Base-by-base conservation (phyloP, 2,888 invertebrate species). In the Acanthosepion esculentum region DNA sequence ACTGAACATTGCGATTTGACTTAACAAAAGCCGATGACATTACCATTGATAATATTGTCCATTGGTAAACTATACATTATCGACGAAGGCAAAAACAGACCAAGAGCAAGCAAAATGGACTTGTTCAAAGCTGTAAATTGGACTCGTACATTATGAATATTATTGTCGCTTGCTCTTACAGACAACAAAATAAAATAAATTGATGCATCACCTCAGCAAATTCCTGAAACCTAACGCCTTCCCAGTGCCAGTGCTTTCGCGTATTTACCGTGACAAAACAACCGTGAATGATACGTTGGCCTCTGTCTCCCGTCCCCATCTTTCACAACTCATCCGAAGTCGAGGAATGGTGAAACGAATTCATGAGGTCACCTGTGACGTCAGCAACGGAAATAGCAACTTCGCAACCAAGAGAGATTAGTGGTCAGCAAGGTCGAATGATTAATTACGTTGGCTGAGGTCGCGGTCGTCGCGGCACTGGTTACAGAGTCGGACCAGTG, bases 331-430 rank as follows among this genome's bases (percentile, higher is more conserved):
- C 78, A 59, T 59, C 59, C 23, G 59, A 59, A 59, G 33, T 48
- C 92, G 18, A n/a, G 18, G 33, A n/a, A n/a, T 10, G n/a, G 50
- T 29, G 50, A n/a, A 50, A 93, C 48, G 93, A 93, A 93, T 93
- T 50, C 50, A n/a, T 93, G 29, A n/a, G 48, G 93, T 93, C 93
- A 93, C 41, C 93, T 53, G 93, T 93, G 93, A 93, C 93, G 93
- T 93, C 93, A 93, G 48, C 93, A 50, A 15, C 50, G 93, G 93
- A 93, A 93, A 93, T 93, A 93, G 78, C 78, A 78, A n/a, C 12
- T 18, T 78, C 78, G 78, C 15, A 78, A 15, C n/a, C n/a, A n/a
- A 33, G 78, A 78, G n/a, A 78, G 78, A 78, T 78, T 78, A 78
- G 78, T 23, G 78, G 78, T 78, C 78, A 78, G n/a, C 78, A 33